These are phyloP conservation scores for Apodemia hepburni DNA, from an alignment of 2,888 invertebrate species.

Conservation along the genomic window DNA sequence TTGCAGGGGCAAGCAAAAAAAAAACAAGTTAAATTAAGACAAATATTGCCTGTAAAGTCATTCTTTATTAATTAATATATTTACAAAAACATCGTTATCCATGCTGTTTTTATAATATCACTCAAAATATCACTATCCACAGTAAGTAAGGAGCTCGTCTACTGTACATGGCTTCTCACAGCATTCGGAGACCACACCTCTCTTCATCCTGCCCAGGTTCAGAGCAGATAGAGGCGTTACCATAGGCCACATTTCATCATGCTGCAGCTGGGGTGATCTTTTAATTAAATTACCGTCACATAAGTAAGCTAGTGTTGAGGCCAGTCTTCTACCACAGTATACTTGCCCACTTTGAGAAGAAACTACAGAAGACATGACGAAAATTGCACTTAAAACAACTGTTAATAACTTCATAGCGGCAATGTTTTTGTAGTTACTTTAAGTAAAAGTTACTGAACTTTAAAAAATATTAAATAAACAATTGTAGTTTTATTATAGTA, in stretches of 20 bases:
- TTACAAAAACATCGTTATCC: background rate
- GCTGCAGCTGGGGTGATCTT: background rate
- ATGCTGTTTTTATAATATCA: background rate
- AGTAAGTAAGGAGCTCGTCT: constrained; percentile 39
- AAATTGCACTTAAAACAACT: background rate
- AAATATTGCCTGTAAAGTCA: too few relatives aligned
- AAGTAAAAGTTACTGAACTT: background rate
- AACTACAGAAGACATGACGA: background rate
- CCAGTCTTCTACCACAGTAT: constrained; percentile 1
- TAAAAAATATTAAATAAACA: background rate
- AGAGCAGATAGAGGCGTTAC: background rate
- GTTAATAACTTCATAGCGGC: background rate
- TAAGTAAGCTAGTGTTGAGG: background rate
- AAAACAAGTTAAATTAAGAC: too few relatives aligned
- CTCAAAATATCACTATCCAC: constrained; percentile 24
- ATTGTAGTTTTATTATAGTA: background rate
- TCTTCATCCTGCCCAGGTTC: constrained; percentile 15
- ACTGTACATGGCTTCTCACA: constrained; percentile 42
- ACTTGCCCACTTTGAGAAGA: background rate
- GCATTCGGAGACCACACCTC: constrained; percentile 41
- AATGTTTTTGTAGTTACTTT: background rate
- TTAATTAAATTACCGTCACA: constrained; percentile 8
- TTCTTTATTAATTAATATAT: too few relatives aligned
- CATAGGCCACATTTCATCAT: background rate
- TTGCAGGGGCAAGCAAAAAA: too few relatives aligned